These are phyloP conservation scores for Plebejus anna DNA, from an alignment of 2,888 invertebrate genomes.

Conservation along the genomic window DNA sequence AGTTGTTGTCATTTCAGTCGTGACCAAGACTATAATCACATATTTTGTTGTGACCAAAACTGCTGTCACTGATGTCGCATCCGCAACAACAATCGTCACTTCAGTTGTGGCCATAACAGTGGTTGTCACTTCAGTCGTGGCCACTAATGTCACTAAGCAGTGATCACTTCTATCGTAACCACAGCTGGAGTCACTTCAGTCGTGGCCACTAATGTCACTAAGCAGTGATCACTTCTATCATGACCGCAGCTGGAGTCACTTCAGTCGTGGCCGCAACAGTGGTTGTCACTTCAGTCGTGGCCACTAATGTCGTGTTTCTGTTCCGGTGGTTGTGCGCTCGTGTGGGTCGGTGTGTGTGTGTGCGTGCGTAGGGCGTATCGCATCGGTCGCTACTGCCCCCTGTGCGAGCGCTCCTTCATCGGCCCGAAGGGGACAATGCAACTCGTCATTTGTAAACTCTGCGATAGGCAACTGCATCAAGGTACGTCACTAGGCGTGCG, in stretches of 20 bases:
- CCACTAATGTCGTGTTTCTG: conserved; percentile 79
- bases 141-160: neutral
- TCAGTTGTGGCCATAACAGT: neutral
- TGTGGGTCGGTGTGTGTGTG: conserved; percentile 66
- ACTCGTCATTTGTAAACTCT: conserved; percentile 80
- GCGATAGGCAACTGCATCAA: conserved; percentile 80
- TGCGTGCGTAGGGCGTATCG: conserved; percentile 82
- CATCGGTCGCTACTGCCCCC: conserved; percentile 86
- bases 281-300: conserved; percentile 42
- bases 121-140: neutral
- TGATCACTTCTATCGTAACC: neutral
- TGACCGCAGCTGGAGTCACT: neutral
- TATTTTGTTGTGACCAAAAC: too few species aligned
- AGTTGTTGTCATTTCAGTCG: neutral
- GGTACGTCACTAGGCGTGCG: conserved; percentile 64
- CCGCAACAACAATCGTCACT: neutral
- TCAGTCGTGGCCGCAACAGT: neutral
- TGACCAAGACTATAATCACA: neutral
- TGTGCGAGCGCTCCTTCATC: conserved; percentile 85
- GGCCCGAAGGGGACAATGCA: conserved; percentile 84
- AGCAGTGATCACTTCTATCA: neutral
- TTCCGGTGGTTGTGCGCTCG: conserved; percentile 75
- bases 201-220: too few species aligned
- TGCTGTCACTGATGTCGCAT: too few species aligned
- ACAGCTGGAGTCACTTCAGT: neutral